phyloP scores from a whole-genome alignment of 2,113 vertebrate species.

The Paramormyrops kingsleyae region DNA sequence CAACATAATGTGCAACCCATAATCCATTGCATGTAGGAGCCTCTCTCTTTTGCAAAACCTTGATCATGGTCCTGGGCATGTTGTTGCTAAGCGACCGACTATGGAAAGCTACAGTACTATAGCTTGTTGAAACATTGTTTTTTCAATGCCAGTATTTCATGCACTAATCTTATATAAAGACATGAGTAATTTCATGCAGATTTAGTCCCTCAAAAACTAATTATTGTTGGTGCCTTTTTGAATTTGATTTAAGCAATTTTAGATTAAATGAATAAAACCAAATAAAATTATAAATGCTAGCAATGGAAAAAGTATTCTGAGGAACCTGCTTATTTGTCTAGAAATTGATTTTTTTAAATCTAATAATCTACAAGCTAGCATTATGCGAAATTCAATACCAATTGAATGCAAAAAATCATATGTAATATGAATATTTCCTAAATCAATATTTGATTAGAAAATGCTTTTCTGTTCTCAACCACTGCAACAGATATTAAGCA shows the following conservation, averaged over 20 bases:
- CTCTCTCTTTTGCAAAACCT: background rate
- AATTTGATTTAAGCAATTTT: background rate
- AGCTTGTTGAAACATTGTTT: conserved; percentile 11
- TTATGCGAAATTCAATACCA: background rate
- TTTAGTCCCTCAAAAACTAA: background rate
- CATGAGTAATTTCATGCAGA: background rate
- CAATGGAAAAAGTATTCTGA: background rate
- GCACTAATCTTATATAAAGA: conserved; percentile 11
- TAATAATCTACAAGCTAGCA: background rate
- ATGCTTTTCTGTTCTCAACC: background rate
- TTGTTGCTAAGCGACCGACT: conserved; percentile 60
- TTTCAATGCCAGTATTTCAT: background rate
- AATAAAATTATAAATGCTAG: background rate
- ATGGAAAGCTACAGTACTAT: background rate
- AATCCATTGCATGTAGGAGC: background rate
- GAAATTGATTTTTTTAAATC: background rate
- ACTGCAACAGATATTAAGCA: background rate
- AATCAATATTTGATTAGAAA: background rate
- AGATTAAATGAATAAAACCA: background rate
- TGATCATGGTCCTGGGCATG: conserved; percentile 33
- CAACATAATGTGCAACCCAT: background rate
- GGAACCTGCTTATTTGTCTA: background rate
- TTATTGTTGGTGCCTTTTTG: background rate
- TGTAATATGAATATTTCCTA: background rate
- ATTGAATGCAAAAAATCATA: background rate